These are phyloP conservation scores for Agonopterix arenella DNA, from an alignment of 2,888 invertebrate genomes.

Conservation along the genomic window DNA sequence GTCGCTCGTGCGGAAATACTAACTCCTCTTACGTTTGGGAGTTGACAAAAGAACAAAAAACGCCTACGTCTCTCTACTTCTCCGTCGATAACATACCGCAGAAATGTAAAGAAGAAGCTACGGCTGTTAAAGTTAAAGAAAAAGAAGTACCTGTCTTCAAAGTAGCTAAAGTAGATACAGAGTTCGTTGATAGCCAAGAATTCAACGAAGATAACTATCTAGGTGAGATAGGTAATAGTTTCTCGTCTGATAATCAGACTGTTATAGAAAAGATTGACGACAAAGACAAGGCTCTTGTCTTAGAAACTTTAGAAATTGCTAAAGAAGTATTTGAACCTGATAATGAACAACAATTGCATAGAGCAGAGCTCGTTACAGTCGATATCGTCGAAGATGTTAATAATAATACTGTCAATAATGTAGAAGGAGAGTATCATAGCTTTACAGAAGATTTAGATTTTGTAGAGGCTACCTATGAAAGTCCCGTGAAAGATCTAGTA, in stretches of 20 bases:
- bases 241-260: slow-evolving; percentile 46
- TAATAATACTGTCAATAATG: slow-evolving; percentile 31
- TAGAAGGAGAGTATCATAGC: slow-evolving; percentile 68
- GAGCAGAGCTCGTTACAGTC: slow-evolving; percentile 22
- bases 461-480: slow-evolving; percentile 53
- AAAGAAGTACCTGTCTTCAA: slow-evolving; percentile 38
- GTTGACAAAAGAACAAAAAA: slow-evolving; percentile 22
- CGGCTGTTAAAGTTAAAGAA: slow-evolving; percentile 38
- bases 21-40: slow-evolving; percentile 41
- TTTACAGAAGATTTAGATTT: slow-evolving; percentile 56
- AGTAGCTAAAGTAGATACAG: slow-evolving; percentile 29
- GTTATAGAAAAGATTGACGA: slow-evolving; percentile 30
- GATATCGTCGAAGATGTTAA: slow-evolving; percentile 22
- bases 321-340: slow-evolving; percentile 10
- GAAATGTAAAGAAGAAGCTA: slow-evolving; percentile 32
- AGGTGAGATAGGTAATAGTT: slow-evolving; percentile 46
- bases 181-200: slow-evolving; percentile 64
- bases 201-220: slow-evolving; percentile 66
- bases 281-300: not conserved
- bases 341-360: slow-evolving; percentile 14
- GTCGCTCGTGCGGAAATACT: slow-evolving; percentile 41
- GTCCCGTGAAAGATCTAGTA: slow-evolving; percentile 63
- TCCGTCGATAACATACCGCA: slow-evolving; percentile 50
- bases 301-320: slow-evolving; percentile 2
- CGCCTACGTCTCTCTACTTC: slow-evolving; percentile 25